Percentiles rank a stretch among this genome's conserved stretches.
Conservation (phyloP, 2,888 invertebrate species). For the Mellilla xanthometata region DNA sequence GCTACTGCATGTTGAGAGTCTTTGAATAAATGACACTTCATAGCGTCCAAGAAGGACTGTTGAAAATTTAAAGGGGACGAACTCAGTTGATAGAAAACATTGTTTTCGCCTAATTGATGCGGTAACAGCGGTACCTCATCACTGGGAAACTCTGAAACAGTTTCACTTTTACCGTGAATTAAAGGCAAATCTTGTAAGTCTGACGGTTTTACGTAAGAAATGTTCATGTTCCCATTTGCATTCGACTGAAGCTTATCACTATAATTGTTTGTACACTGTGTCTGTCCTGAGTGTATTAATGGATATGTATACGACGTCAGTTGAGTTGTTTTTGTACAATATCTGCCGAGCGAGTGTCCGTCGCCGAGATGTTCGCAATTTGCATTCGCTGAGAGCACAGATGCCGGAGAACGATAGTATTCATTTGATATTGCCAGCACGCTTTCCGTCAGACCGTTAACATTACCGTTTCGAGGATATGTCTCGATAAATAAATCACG, state of each 20-base stretch:
- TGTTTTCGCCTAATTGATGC: constrained; percentile 3
- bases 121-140: constrained; percentile 2
- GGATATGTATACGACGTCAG: constrained; percentile 38
- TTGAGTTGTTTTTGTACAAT: constrained; percentile 41
- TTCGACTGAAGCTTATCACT: constrained; percentile 16
- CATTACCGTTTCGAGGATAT: constrained; percentile 72
- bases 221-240: background rate
- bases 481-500: constrained; percentile 76
- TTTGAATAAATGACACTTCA: constrained; percentile 5
- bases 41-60: constrained; percentile 4
- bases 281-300: constrained; percentile 35
- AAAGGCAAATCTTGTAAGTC: constrained; percentile 3
- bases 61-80: constrained; percentile 4
- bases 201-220: constrained; percentile 6
- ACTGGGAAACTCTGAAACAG: background rate
- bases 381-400: constrained; percentile 69
- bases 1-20: background rate
- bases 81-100: background rate
- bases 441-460: constrained; percentile 68
- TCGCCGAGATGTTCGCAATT: constrained; percentile 58
- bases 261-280: constrained; percentile 32
- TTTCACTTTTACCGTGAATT: constrained; percentile 14
- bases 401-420: constrained; percentile 66
- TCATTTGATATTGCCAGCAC: constrained; percentile 74
- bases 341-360: constrained; percentile 45